Conservation (phyloP, 1,140 invertebrate species). For the Drosophila bifasciata region DNA sequence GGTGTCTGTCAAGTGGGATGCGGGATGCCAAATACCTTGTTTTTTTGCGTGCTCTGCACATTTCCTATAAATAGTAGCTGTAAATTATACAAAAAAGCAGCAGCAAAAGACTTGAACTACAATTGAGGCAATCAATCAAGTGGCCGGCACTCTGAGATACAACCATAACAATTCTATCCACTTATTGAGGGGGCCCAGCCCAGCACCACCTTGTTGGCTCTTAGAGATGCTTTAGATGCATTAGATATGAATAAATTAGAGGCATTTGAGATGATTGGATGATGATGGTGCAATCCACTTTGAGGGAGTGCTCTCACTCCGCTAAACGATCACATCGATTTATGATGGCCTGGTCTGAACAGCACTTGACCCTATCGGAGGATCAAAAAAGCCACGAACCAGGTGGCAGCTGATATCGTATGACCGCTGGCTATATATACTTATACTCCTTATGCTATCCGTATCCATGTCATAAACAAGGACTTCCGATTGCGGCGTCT, state of each 20-base stretch:
- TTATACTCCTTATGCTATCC: too few species aligned
- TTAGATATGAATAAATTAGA: conserved; percentile 37
- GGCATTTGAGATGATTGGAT: conserved; percentile 33
- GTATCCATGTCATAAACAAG: conserved; percentile 66
- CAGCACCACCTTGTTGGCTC: conserved; percentile 31
- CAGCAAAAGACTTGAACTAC: conserved; percentile 8
- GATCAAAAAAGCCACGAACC: conserved; percentile 19
- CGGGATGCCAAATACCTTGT: conserved; percentile 4
- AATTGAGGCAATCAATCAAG: conserved; percentile 61
- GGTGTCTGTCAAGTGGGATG: conserved; percentile 51
- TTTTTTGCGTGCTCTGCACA: conserved; percentile 61
- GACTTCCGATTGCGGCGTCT: conserved; percentile 72
- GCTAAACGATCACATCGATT: not conserved
- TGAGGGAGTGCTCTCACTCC: not conserved
- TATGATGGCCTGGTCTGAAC: conserved; percentile 8
- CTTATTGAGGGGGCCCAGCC: too few species aligned
- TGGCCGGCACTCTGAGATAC: conserved; percentile 37
- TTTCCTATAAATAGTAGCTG: conserved; percentile 64
- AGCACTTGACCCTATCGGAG: conserved; percentile 12
- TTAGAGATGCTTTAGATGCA: conserved; percentile 31
- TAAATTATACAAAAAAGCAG: conserved; percentile 56
- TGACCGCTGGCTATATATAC: conserved; percentile 5
- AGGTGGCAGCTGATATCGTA: conserved; percentile 55
- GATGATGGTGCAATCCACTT: conserved; percentile 3
- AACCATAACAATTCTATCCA: conserved; percentile 5